Conservation (phyloP, 2,797 vertebrate species). For the Gadopsis bispinosus region DNA sequence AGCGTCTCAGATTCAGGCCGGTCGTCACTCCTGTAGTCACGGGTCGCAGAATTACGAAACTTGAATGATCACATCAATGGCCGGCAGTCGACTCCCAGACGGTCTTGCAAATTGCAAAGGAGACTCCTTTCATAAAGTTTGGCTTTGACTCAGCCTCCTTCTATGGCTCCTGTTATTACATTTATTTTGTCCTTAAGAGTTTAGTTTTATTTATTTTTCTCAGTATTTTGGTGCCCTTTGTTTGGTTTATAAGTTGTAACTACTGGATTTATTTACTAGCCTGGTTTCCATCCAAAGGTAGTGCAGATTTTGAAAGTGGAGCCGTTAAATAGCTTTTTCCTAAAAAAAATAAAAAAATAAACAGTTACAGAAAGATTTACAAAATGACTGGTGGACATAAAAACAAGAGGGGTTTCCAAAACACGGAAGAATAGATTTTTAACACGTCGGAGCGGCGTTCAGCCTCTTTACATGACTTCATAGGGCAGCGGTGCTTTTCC, state of each 20-base stretch:
- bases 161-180: not conserved
- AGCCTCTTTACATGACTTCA: constrained; percentile 49
- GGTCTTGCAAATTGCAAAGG: constrained; percentile 11
- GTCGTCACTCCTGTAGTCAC: not conserved
- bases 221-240: not conserved
- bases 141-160: not conserved
- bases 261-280: not conserved
- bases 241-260: not conserved
- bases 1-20: constrained; percentile 9
- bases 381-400: no score
- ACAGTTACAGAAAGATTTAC: no score
- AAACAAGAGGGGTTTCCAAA: no score
- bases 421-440: no score
- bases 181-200: not conserved
- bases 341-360: not conserved
- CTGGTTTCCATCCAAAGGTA: not conserved
- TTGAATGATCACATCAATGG: constrained; percentile 22
- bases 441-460: constrained; percentile 7
- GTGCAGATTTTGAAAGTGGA: not conserved
- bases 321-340: no score
- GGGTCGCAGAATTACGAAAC: not conserved
- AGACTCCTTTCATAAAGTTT: constrained; percentile 5
- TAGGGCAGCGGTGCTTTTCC: constrained; percentile 48
- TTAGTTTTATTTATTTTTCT: not conserved
- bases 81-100: not conserved